phyloP scores from a whole-genome alignment of 2,113 vertebrate genomes.

The Callocephalon fimbriatum region DNA sequence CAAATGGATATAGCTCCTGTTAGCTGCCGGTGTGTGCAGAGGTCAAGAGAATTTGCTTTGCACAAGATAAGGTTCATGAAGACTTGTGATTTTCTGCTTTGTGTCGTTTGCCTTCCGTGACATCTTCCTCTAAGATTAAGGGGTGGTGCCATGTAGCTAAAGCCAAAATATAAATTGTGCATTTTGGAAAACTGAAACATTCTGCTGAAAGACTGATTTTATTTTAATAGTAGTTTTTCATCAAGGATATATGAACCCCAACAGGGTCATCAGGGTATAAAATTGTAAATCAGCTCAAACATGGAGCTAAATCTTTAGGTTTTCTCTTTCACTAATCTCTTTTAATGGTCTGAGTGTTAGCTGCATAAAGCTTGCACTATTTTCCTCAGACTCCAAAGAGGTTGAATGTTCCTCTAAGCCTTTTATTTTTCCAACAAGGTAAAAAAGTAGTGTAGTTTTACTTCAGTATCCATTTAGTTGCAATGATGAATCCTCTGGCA shows the following conservation, averaged over 20 bases:
- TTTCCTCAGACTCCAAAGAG: neutral
- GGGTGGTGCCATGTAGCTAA: neutral
- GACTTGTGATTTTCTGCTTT: neutral
- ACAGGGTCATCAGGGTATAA: neutral
- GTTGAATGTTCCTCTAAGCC: constrained; percentile 15
- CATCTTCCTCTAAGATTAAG: neutral
- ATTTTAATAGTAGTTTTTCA: neutral
- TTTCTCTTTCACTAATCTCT: neutral
- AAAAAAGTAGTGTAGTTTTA: neutral
- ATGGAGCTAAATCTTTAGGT: neutral
- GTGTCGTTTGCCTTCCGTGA: neutral
- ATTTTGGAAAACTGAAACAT: neutral
- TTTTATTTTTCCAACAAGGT: constrained; percentile 39
- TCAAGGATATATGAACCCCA: neutral
- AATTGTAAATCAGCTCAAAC: constrained; percentile 22
- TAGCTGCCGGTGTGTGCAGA: neutral
- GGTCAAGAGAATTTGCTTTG: constrained; percentile 25
- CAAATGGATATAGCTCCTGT: neutral
- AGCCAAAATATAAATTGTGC: neutral
- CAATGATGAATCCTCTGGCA: constrained; percentile 62
- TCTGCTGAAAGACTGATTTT: neutral
- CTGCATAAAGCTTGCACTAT: neutral
- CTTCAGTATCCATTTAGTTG: neutral
- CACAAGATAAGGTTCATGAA: neutral
- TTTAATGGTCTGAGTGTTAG: constrained; percentile 34